These are phyloP conservation scores for Cryptotis parvus DNA, from an alignment of 2,113 vertebrate species.

Conservation along the genomic window DNA sequence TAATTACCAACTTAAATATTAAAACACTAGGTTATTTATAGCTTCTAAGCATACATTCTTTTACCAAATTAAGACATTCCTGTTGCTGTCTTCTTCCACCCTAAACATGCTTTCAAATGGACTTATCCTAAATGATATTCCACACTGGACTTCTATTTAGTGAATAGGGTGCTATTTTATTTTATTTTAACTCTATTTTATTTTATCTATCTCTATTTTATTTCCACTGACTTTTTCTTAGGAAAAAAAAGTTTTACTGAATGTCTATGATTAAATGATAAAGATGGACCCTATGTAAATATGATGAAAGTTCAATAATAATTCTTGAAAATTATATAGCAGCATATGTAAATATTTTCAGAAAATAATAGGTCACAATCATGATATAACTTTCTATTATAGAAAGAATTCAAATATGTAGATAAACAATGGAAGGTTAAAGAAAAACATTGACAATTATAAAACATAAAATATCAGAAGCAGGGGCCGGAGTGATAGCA, in stretches of 20 bases:
- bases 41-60: not conserved
- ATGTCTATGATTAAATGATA: not conserved
- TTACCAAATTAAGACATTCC: not conserved
- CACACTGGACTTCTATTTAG: not conserved
- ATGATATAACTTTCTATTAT: conserved; percentile 13
- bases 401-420: not conserved
- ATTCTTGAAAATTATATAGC: conserved; percentile 8
- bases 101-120: not conserved
- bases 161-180: not conserved
- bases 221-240: conserved; percentile 2
- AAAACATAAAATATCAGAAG: too few species aligned
- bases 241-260: not conserved
- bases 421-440: not conserved
- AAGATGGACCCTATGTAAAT: not conserved
- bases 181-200: not conserved
- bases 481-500: too few species aligned
- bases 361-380: not conserved
- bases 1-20: conserved; percentile 3
- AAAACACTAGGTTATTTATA: not conserved
- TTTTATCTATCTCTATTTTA: not conserved
- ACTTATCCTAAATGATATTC: not conserved
- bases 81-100: not conserved
- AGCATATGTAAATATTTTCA: not conserved
- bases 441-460: not conserved
- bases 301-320: not conserved